A percentile compares a stretch with the other conserved stretches of the same genome.
Evolutionary conservation across 1,140 invertebrate species (phyloP).

Genomic region (Medauroidea extradentata): DNA sequence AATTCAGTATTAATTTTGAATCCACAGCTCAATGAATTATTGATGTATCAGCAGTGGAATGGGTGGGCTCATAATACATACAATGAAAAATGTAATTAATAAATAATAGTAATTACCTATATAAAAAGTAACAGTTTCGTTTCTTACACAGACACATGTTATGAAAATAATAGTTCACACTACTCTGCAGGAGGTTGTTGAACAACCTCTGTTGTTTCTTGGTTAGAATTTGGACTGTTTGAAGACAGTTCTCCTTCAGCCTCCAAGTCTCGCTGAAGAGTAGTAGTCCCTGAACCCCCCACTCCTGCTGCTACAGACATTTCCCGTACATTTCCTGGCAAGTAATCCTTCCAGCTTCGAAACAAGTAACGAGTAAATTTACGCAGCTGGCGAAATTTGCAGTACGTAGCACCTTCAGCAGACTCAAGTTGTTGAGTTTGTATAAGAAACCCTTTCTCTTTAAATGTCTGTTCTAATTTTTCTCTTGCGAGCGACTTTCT

Average conservation of each 20-base stretch:
- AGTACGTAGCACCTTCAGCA: conserved; percentile 87
- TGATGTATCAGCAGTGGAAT: too few species aligned
- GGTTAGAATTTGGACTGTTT: conserved; percentile 1
- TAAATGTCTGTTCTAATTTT: conserved; percentile 86
- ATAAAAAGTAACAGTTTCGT: too few species aligned
- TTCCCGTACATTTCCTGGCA: conserved; percentile 68
- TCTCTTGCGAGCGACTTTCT: conserved; percentile 78
- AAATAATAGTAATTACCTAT: too few species aligned
- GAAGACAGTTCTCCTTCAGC: conserved; percentile 4
- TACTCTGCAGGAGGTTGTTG: too few species aligned
- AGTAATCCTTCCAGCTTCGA: conserved; percentile 88
- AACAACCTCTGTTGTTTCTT: too few species aligned
- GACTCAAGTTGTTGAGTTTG: conserved; percentile 89
- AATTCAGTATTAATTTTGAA: too few species aligned
- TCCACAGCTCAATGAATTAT: too few species aligned
- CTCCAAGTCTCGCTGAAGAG: conserved; percentile 3
- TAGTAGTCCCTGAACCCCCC: not conserved
- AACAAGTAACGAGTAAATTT: conserved; percentile 91
- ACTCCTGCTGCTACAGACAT: conserved; percentile 24
- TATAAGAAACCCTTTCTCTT: conserved; percentile 87
- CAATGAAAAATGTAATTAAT: too few species aligned
- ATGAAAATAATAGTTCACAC: too few species aligned
- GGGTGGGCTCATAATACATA: too few species aligned
- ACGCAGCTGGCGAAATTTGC: conserved; percentile 84
- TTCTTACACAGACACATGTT: too few species aligned